These are phyloP conservation scores for Bubo bubo DNA, from an alignment of 2,113 vertebrate genomes.

Conservation along the genomic window DNA sequence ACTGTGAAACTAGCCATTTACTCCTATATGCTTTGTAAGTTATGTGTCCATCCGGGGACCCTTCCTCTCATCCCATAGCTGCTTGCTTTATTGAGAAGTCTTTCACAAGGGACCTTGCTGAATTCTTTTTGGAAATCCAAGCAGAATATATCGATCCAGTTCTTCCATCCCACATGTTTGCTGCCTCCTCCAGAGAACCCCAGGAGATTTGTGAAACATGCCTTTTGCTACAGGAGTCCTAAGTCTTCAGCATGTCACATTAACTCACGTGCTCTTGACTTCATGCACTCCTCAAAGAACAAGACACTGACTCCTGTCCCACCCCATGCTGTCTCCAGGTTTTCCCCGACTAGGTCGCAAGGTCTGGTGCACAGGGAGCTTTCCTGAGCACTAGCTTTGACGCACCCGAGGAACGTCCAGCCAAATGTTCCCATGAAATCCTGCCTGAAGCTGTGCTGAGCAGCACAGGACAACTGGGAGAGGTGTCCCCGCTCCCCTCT, in stretches of 20 bases:
- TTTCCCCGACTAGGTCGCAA: not conserved
- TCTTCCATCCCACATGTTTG: not conserved
- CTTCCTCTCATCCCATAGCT: not conserved
- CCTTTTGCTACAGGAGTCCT: not conserved
- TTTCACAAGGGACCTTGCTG: not conserved
- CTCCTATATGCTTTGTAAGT: not conserved
- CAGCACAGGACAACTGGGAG: not conserved
- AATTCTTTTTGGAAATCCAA: not conserved
- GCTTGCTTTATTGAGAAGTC: not conserved
- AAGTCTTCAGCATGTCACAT: not conserved
- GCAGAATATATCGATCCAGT: not conserved
- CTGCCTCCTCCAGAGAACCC: not conserved
- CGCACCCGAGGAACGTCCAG: not conserved
- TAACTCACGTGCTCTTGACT: not conserved
- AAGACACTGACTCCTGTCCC: not conserved
- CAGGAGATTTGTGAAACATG: not conserved
- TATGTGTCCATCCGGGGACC: not conserved
- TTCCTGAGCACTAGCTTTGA: not conserved
- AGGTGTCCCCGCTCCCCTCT: not conserved
- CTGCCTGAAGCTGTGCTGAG: not conserved
- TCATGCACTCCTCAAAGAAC: not conserved
- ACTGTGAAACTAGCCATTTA: not conserved
- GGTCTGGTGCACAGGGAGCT: not conserved
- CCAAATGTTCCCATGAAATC: not conserved
- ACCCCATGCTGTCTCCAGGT: not conserved